Evolutionary conservation across 2,797 vertebrate species (phyloP), one percentile per base, ranked within the genome.

Genomic region (Propithecus deckenii): DNA sequence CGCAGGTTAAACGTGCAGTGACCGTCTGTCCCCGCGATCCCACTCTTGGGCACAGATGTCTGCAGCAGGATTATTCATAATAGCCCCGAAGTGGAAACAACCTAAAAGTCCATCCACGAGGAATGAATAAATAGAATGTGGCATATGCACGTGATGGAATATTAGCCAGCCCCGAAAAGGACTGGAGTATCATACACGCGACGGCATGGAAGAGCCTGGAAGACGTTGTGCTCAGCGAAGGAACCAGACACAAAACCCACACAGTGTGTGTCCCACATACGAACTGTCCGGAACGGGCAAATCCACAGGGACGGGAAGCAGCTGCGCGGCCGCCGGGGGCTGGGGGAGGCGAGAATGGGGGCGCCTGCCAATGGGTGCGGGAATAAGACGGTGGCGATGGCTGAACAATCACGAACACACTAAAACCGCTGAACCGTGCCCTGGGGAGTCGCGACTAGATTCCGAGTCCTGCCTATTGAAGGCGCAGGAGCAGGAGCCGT

Each of bases 181-280:
- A 71, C 17, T 0, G 23, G 50, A 43, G 57, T 4, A 7, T n/a
- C 12, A 46, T 5, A 14, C 0, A 0, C 1, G 3, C 61, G 38
- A 28, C 20, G 6, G 7, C 35, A 0, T 25, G 14, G 35, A 10
- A 10, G 43, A 61, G 25, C 25, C 65, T 38, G 20, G 65, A 80
- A n/a, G 43, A 5, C n/a, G 5, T n/a, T 11, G 28, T 13, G 10
- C 72, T 32, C 9, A 38, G 46, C 7, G 84, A 23, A 25, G 61
- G 67, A 59, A 43, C 32, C 32, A 17, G 72, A 35, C 22, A 4
- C 41, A 22, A 50, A 48, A 18, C 15, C 15, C 67, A 20, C 28
- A 13, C 4, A 15, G 1, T 9, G 30, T 11, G 4, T n/a, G 17
- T 15, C 41, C 75, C 6, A 0, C 57, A 17, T 14, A 15, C 20